These are phyloP conservation scores for Hydractinia symbiolongicarpus DNA, from an alignment of 30 jellyfish, hydroid and myxozoan species.

Conservation along the genomic window DNA sequence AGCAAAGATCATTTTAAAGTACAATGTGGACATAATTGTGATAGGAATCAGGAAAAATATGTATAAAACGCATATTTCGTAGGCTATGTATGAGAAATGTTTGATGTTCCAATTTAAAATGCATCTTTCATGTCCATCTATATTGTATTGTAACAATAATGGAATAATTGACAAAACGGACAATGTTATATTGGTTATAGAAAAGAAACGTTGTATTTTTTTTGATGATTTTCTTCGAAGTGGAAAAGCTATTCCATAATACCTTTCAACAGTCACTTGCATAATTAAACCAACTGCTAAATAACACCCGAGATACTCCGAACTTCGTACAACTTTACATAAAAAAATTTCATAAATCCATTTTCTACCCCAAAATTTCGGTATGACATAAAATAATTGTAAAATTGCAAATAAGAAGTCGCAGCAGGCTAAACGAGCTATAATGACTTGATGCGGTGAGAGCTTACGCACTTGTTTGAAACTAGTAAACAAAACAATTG, in stretches of 20 bases:
- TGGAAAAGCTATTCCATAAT: slow-evolving; percentile 27
- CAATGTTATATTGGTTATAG: neutral
- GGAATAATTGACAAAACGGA: slow-evolving; percentile 1
- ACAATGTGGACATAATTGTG: neutral
- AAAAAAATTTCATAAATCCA: neutral
- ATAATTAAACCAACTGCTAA: slow-evolving; percentile 30
- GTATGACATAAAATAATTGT: slow-evolving; percentile 29
- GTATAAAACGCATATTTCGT: neutral
- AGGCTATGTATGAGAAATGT: neutral
- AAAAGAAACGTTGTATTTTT: neutral
- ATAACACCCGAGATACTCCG: neutral
- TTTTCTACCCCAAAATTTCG: slow-evolving; percentile 19
- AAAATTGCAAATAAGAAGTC: slow-evolving; percentile 35
- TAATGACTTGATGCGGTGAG: slow-evolving; percentile 33
- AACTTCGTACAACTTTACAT: slow-evolving; percentile 9
- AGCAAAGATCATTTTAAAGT: neutral
- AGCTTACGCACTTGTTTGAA: neutral
- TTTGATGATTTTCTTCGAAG: slow-evolving; percentile 9
- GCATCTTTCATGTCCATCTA: neutral
- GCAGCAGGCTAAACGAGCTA: slow-evolving; percentile 28
- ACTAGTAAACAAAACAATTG: neutral
- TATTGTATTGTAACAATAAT: neutral
- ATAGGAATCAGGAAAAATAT: slow-evolving; percentile 13
- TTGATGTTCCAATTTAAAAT: neutral
- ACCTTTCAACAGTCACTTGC: slow-evolving; percentile 39